Evolutionary conservation across 2,113 vertebrate genomes (phyloP).

Genomic region (Pachycephala philippinensis): DNA sequence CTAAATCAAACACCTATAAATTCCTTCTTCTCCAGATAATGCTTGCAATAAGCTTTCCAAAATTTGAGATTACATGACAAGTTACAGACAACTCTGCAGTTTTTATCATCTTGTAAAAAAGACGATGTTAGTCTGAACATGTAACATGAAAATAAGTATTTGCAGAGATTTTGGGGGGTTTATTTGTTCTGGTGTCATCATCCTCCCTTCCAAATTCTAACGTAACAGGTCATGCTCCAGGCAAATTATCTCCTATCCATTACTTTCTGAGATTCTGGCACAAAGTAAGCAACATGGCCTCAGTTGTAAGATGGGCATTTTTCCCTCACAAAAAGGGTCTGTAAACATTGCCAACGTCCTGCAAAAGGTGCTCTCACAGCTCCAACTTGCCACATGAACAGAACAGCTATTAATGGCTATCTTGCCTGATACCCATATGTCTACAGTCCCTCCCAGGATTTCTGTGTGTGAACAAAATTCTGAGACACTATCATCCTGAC

Average conservation of each 20-base stretch:
- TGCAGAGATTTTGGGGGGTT: rapidly evolving
- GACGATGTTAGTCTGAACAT: not conserved
- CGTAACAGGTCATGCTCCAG: not conserved
- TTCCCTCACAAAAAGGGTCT: not conserved
- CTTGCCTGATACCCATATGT: not conserved
- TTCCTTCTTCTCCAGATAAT: not conserved
- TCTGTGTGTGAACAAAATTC: not conserved
- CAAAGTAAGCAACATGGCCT: not conserved
- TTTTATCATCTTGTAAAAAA: not conserved
- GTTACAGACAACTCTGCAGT: not conserved
- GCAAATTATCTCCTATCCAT: not conserved
- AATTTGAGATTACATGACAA: not conserved
- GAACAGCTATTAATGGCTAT: not conserved
- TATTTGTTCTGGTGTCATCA: not conserved
- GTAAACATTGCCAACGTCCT: not conserved
- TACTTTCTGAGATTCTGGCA: not conserved
- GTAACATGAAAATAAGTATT: not conserved
- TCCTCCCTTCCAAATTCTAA: not conserved
- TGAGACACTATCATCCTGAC: not conserved
- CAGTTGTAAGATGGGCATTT: not conserved
- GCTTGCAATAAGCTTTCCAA: not conserved
- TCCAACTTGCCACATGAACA: not conserved
- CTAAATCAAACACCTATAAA: not conserved
- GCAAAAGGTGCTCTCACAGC: not conserved
- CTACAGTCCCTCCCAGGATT: not conserved